Conservation (phyloP, 2,888 invertebrate species). For the Rhogogaster chlorosoma region DNA sequence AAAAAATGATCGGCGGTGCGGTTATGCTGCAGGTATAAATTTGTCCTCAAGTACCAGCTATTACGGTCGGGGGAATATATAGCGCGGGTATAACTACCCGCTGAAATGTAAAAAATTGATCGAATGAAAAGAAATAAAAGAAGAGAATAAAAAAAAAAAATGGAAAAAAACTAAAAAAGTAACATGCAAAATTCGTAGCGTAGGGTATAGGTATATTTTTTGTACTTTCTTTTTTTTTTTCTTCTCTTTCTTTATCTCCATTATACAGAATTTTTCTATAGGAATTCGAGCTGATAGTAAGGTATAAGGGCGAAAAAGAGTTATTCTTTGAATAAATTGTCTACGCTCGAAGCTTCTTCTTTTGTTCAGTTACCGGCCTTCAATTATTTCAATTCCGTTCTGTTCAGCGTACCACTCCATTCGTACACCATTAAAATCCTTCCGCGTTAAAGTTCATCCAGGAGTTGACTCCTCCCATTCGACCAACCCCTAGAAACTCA, state of each 20-base stretch:
- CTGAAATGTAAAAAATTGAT: not conserved
- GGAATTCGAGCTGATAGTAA: not conserved
- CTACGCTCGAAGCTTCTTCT: slow-evolving; percentile 23
- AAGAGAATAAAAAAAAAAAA: not conserved
- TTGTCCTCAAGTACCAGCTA: not conserved
- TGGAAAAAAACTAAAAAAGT: not conserved
- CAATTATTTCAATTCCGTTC: slow-evolving; percentile 48
- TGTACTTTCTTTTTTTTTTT: not conserved
- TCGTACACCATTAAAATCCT: slow-evolving; percentile 45
- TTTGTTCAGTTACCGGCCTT: slow-evolving; percentile 37
- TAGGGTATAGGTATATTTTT: not conserved
- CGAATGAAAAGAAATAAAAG: not conserved
- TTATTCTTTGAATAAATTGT: slow-evolving; percentile 39
- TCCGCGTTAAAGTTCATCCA: slow-evolving; percentile 36
- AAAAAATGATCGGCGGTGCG: not conserved
- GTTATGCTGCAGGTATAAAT: slow-evolving; percentile 29
- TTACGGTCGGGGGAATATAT: not conserved
- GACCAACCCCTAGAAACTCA: slow-evolving; percentile 1
- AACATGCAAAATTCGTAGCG: not conserved
- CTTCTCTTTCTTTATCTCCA: not conserved
- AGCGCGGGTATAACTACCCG: not conserved
- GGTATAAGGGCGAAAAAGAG: slow-evolving; percentile 23
- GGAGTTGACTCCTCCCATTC: not conserved
- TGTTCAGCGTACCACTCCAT: not conserved
- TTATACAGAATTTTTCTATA: not conserved